Evolutionary conservation across 1,140 invertebrate genomes (phyloP).

Genomic region (Diuraphis noxia): DNA sequence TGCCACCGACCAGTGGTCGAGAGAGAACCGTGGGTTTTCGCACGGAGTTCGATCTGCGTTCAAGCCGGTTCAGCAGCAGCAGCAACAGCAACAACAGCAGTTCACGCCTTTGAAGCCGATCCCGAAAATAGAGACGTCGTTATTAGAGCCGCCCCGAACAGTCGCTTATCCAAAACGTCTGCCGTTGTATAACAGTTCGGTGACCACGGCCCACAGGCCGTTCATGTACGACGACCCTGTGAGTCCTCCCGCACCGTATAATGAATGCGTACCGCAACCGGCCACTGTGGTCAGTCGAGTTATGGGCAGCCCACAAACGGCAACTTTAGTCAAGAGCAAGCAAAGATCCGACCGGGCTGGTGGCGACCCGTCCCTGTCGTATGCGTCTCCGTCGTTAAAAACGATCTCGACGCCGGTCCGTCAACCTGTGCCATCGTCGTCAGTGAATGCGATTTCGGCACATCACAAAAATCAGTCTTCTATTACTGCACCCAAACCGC

Average conservation of each 20-base stretch:
- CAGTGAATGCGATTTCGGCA: not conserved
- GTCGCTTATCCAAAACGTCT: not conserved
- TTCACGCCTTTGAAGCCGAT: not conserved
- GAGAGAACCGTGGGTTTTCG: constrained; percentile 58
- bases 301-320: constrained; percentile 38
- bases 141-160: not conserved
- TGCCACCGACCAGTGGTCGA: constrained; percentile 65
- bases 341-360: not conserved
- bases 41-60: not conserved
- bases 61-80: not conserved
- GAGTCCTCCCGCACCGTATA: not conserved
- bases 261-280: not conserved
- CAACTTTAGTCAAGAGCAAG: constrained; percentile 6
- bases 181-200: constrained; percentile 42
- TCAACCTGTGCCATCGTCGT: not conserved
- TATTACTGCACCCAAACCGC: constrained; percentile 1
- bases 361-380: not conserved
- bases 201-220: constrained; percentile 29
- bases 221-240: not conserved
- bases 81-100: not conserved
- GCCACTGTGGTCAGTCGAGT: not conserved
- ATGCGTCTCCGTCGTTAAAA: not conserved
- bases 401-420: not conserved
- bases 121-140: not conserved
- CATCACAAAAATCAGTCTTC: not conserved